Evolutionary conservation across 2,888 invertebrate genomes (phyloP), one percentile per base, ranked within the genome.

Genomic region (Trachelus iudaicus): DNA sequence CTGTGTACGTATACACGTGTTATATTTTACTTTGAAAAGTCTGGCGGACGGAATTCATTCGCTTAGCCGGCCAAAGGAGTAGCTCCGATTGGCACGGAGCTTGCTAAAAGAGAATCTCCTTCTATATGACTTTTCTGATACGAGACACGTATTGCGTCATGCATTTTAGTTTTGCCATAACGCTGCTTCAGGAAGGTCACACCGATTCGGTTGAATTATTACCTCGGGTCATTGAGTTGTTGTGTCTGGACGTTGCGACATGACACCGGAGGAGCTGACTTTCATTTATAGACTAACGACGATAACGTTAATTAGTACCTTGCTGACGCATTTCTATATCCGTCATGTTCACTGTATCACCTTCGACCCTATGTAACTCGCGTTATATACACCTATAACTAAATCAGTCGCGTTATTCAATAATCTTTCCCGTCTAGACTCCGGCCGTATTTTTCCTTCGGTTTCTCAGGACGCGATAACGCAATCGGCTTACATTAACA

Each of bases 391-490:
- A 40, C 40, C 15, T 40, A 11, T 12, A 35, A 69, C 69, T 77
- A 69, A 77, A 73, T 73, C 77, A 35, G 34, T 30, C 74, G 74
- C 76, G 76, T 77, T 77, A 77, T 77, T 74, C 37, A 37, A 37
- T 37, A 37, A 33, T 23, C 31, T 69, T 69, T 30, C 11, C 6
- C 30, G 69, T 33, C 69, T 69, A 69, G 31, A 69, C 69, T 69
- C 69, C 30, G 23, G 13, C 4, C 69, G 69, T 69, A 69, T 69
- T 69, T 69, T 69, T 69, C 69, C 33, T 69, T 69, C 30, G 69
- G 33, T n/a, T n/a, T 11, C n/a, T 40, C 40, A 15, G 40, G 40
- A 40, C 15, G 40, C 40, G 40, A 40, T 40, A 40, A 69, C 69
- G 35, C 69, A 76, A 77, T 75, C 75, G 75, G 71, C 69, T 69